Percentiles rank a stretch among this genome's conserved stretches.
Conservation (phyloP, 2,797 vertebrate genomes). For the Poeciliopsis gracilis region DNA sequence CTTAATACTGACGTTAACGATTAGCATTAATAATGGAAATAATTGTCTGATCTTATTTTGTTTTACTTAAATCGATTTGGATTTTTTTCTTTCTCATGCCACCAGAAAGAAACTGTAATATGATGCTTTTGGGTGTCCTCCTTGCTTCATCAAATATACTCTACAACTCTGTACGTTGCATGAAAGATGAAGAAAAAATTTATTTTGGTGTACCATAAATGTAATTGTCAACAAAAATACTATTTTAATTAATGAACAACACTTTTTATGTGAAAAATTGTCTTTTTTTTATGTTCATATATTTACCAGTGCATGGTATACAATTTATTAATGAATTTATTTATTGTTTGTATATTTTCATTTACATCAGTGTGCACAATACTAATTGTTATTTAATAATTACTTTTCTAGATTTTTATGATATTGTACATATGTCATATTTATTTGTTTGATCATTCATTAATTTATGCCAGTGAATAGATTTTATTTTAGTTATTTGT, state of each 20-base stretch:
- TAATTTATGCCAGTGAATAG: neutral
- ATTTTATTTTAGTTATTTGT: neutral
- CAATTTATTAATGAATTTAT: neutral
- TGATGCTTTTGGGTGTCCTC: neutral
- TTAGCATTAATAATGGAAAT: no score
- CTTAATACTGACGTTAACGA: no score
- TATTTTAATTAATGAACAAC: neutral
- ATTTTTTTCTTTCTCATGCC: no score
- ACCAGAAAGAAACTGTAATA: no score
- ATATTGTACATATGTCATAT: neutral
- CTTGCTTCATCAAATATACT: neutral
- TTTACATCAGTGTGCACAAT: neutral
- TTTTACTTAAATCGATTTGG: no score
- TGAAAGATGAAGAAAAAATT: neutral
- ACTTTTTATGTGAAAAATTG: neutral
- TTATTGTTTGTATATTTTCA: neutral
- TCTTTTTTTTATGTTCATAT: neutral
- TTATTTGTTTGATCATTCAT: neutral
- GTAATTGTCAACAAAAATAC: neutral
- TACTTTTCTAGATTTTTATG: neutral
- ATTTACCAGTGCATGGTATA: neutral
- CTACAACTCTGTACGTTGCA: neutral
- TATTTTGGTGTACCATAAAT: neutral
- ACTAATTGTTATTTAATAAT: neutral
- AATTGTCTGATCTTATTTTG: no score